Evolutionary conservation across 2,113 vertebrate genomes (phyloP), one percentile per base, ranked within the genome.

Genomic region (Chionomys nivalis): DNA sequence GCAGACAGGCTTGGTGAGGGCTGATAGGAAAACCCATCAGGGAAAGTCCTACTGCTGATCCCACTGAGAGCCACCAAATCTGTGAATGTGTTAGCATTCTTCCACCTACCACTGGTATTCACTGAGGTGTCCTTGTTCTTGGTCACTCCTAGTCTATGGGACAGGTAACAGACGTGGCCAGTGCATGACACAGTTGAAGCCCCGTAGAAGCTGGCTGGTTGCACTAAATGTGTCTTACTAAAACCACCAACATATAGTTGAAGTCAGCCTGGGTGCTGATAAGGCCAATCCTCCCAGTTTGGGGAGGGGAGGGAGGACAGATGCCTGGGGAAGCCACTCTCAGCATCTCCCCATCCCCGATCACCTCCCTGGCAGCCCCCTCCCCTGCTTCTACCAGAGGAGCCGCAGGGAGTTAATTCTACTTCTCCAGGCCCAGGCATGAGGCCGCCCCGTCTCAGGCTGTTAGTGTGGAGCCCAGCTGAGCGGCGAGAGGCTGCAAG

Each of bases 391-490:
- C 68, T 21, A 11, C 49, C 86, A 0, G 28, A 58, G 5, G 49
- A 88, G 94, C 96, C 3, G 0, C 81, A 3, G 72, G 92, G 78
- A 95, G 96, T 83, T 97, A 94, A 97, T 97, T 97, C 94, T 90
- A 33, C 85, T 96, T 92, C 96, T 87, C 92, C 77, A 44, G 97
- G 92, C 97, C 93, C 90, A 87, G 95, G 97, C 97, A 66, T 95
- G 95, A 93, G 97, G 96, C 97, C 89, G 68, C 90, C 96, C 52
- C 39, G 17, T 79, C 1, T 21, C 95, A 89, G 94, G 97, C 97
- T 96, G 97, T 97, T 89, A 97, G 97, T 81, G 14, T 0, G 91
- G 93, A 96, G 97, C 97, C 97, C 96, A 96, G 97, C 97, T 96
- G 97, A 94, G 96, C 75, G 44, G 94, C 72, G 68, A 94, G 97